Percentiles rank a stretch among this genome's conserved stretches.
Evolutionary conservation across 2,888 invertebrate species (phyloP).

Genomic region (Nymphalis urticae): DNA sequence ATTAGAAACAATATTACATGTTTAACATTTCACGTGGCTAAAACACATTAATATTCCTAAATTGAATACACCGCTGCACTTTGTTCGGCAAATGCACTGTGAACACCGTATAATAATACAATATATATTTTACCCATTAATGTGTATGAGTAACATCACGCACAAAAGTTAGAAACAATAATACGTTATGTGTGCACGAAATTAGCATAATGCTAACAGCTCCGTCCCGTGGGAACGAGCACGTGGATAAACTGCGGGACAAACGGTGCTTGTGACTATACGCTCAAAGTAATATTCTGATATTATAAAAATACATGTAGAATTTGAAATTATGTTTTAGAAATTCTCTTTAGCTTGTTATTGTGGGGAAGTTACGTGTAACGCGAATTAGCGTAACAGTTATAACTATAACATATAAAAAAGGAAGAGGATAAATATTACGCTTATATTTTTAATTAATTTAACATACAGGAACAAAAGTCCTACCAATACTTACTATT

Average conservation of each 20-base stretch:
- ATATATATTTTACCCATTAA: slow-evolving; percentile 23
- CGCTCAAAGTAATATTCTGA: slow-evolving; percentile 35
- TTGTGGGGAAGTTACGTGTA: background rate
- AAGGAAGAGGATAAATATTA: too few relatives aligned
- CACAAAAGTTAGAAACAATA: slow-evolving; percentile 64
- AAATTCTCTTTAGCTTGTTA: background rate
- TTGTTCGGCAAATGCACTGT: slow-evolving; percentile 32
- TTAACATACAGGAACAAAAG: too few relatives aligned
- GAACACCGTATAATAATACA: slow-evolving; percentile 42
- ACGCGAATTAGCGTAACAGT: too few relatives aligned
- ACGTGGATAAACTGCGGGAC: slow-evolving; percentile 68
- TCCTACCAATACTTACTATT: too few relatives aligned
- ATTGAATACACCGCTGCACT: slow-evolving; percentile 4
- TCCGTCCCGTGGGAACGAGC: slow-evolving; percentile 62
- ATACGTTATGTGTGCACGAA: slow-evolving; percentile 57
- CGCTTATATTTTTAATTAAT: too few relatives aligned
- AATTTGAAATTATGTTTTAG: slow-evolving; percentile 7
- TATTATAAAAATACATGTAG: slow-evolving; percentile 32
- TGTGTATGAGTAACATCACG: slow-evolving; percentile 46
- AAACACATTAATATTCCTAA: background rate
- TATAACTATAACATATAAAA: background rate
- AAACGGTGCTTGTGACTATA: slow-evolving; percentile 37
- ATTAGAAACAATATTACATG: too few relatives aligned
- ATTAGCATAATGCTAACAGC: slow-evolving; percentile 75
- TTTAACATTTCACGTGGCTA: background rate